Base-by-base conservation (phyloP, 2,113 vertebrate genomes). In the Megatriorchis doriae region DNA sequence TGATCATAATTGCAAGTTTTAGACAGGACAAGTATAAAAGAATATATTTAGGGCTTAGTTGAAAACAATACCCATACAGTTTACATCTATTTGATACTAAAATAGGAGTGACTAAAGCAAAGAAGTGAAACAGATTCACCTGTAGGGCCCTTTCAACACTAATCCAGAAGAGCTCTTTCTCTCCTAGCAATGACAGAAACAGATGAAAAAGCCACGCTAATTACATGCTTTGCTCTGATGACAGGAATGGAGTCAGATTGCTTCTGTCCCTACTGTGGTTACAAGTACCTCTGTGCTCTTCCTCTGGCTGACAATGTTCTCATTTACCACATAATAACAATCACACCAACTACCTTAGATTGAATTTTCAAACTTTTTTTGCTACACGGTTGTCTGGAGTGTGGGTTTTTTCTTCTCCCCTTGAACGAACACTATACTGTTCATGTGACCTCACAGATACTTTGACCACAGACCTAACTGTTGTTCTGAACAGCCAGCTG, bases 171-270 rank as follows among this genome's bases (percentile, higher is more conserved):
- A 65, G 42, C 31, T 85, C 65, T 42, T 81, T 53, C 78, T 65
- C 87, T 95, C 36, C 78, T 40, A 75, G 62, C 70, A 85, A 56
- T 48, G 75, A 58, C 50, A 86, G 71, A 34, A 86, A 45, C 62
- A 83, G 43, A 27, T 8, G 3, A 31, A 78, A 83, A 80, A 77
- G 62, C n/a, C 66, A 59, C 14, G 16, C 81, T 88, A 95, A 95
- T 80, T 58, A 91, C 36, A 65, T 5, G 40, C 55, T 89, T 93
- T 86, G 52, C 58, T 90, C 70, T 80, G 81, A 75, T 77, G 84
- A 80, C 66, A 95, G 66, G 48, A 91, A 94, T 32, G 45, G 73
- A 90, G 74, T 93, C 85, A 86, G 78, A 59, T 91, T 70, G 74
- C 74, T 95, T 77, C 70, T 90, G 78, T 82, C 66, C 86, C 52